A percentile compares a stretch with the other conserved stretches of the same genome.
Evolutionary conservation across 2,888 invertebrate genomes (phyloP).

Genomic region (Clepsis dumicolana): DNA sequence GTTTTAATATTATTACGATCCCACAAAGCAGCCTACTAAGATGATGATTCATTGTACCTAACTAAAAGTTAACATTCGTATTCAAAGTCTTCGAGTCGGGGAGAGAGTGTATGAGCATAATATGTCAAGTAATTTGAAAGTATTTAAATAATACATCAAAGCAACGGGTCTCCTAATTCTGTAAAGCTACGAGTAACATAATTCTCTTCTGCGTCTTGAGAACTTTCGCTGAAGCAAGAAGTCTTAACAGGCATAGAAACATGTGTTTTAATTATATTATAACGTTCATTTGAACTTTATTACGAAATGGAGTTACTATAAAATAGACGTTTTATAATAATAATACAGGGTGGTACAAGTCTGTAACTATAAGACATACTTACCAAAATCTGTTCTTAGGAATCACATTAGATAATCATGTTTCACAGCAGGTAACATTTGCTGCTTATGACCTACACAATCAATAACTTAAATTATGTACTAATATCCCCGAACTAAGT

Average conservation of each 20-base stretch:
- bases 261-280: slow-evolving; percentile 2
- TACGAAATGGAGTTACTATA: too few species aligned
- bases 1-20: too few species aligned
- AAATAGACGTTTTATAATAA: too few species aligned
- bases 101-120: slow-evolving; percentile 3
- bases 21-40: too few species aligned
- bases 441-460: too few species aligned
- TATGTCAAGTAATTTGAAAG: slow-evolving; percentile 15
- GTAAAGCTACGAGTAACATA: slow-evolving; percentile 2
- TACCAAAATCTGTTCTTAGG: too few species aligned
- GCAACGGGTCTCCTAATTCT: slow-evolving; percentile 5
- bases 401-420: too few species aligned
- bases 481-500: too few species aligned
- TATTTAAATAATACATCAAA: slow-evolving; percentile 27
- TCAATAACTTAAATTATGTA: too few species aligned
- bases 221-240: neutral
- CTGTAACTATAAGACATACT: too few species aligned
- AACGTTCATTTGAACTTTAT: neutral
- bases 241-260: neutral
- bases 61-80: slow-evolving; percentile 11
- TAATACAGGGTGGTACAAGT: too few species aligned
- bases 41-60: neutral
- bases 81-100: neutral
- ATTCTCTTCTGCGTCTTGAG: slow-evolving; percentile 1
- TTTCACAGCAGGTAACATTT: too few species aligned